phyloP scores from a whole-genome alignment of 2,888 invertebrate species.

The Andrena praecox region DNA sequence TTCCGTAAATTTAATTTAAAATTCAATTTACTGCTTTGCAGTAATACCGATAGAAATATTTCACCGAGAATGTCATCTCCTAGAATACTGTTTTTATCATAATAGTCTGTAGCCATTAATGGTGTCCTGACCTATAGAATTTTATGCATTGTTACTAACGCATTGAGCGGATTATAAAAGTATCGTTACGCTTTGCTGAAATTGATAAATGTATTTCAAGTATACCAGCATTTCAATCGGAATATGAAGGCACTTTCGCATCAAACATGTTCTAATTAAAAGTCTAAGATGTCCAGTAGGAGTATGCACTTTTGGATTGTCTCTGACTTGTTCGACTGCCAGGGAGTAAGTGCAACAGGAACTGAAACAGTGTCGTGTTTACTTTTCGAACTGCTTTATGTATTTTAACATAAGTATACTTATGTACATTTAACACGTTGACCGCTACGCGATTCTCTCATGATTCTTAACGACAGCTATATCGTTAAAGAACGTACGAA shows the following conservation, averaged over 20 bases:
- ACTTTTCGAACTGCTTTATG: background rate
- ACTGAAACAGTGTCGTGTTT: constrained; percentile 74
- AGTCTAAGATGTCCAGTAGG: constrained; percentile 85
- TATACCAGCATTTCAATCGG: constrained; percentile 86
- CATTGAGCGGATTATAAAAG: background rate
- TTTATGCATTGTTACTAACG: constrained; percentile 9
- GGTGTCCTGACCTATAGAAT: constrained; percentile 75
- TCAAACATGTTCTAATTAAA: constrained; percentile 86
- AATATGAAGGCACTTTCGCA: constrained; percentile 86
- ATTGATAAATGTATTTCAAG: background rate
- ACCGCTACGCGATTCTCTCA: too few species aligned
- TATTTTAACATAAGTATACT: background rate
- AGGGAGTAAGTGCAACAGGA: constrained; percentile 80
- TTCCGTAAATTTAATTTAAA: constrained; percentile 87
- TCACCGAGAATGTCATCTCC: constrained; percentile 88
- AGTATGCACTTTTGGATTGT: constrained; percentile 84
- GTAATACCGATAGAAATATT: constrained; percentile 87
- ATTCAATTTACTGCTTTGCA: constrained; percentile 85
- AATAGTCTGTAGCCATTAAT: constrained; percentile 78
- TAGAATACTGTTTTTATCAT: constrained; percentile 85
- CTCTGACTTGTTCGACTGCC: constrained; percentile 85
- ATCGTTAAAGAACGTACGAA: too few species aligned
- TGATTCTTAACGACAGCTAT: too few species aligned
- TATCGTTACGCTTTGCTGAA: background rate
- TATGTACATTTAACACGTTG: background rate